These are phyloP conservation scores for Bolborhynchus lineola DNA, from an alignment of 2,113 vertebrate genomes.

Conservation along the genomic window DNA sequence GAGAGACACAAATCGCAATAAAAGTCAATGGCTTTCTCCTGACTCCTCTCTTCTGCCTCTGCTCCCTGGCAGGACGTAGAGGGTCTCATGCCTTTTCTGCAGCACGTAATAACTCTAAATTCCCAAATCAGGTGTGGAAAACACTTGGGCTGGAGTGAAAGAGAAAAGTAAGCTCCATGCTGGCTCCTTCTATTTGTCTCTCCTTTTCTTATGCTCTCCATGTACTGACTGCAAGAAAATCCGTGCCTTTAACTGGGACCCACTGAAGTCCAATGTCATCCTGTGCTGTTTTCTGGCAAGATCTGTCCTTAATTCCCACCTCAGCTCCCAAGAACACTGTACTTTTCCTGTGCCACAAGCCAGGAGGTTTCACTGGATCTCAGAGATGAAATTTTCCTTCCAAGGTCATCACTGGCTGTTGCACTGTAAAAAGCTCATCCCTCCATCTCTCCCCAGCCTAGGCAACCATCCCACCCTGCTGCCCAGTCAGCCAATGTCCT, in stretches of 20 bases:
- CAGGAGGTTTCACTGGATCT: background rate
- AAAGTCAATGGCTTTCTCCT: background rate
- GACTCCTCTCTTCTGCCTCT: background rate
- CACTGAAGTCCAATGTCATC: background rate
- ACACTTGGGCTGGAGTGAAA: background rate
- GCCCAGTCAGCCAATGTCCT: background rate
- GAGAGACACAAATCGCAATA: background rate
- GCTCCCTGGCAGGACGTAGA: background rate
- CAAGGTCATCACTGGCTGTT: background rate
- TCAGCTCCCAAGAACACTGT: background rate
- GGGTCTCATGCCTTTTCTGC: background rate
- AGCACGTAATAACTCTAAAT: background rate
- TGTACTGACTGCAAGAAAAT: background rate
- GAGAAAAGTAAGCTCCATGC: background rate
- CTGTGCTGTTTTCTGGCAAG: background rate
- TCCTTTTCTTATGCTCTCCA: background rate
- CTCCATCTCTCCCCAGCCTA: background rate
- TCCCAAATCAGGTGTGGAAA: background rate
- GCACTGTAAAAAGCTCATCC: background rate
- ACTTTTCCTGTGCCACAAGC: background rate
- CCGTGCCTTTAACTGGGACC: background rate
- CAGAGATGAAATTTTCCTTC: fast-evolving
- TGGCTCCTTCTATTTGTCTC: background rate
- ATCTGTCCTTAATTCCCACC: background rate
- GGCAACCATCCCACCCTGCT: background rate